A percentile compares a stretch with the other conserved stretches of the same genome.
phyloP scores from a whole-genome alignment of 2,888 invertebrate species.

The Empis stercorea region DNA sequence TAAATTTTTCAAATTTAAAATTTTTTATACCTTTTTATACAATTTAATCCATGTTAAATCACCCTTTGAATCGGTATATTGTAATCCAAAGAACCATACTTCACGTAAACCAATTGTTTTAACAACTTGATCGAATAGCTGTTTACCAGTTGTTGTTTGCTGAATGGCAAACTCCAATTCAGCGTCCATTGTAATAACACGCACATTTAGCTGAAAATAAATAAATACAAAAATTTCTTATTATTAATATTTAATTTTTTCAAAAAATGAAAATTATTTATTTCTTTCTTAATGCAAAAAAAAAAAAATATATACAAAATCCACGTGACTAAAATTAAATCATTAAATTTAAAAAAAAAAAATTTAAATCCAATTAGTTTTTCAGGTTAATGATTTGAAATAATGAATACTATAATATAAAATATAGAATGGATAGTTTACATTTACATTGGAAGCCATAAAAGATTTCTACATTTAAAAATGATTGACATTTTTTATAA shows the following conservation, averaged over 20 bases:
- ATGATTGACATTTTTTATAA: no score
- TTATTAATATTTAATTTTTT: no score
- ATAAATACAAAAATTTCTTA: slow-evolving; percentile 8
- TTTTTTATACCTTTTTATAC: slow-evolving; percentile 81
- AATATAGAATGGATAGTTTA: neutral
- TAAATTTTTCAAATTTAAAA: no score
- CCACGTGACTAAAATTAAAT: no score
- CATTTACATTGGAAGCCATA: neutral
- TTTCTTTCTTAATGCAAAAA: no score
- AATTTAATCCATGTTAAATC: slow-evolving; percentile 98
- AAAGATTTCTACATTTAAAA: no score
- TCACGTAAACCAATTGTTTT: slow-evolving; percentile 98
- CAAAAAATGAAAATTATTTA: no score
- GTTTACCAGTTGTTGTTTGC: slow-evolving; percentile 98
- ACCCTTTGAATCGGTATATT: slow-evolving; percentile 97
- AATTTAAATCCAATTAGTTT: slow-evolving; percentile 29
- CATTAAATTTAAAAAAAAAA: no score
- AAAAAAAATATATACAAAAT: no score
- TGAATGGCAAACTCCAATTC: slow-evolving; percentile 99
- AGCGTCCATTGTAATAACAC: slow-evolving; percentile 99
- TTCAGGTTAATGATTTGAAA: slow-evolving; percentile 28
- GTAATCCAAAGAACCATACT: slow-evolving; percentile 99
- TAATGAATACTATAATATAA: neutral
- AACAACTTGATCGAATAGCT: slow-evolving; percentile 99
- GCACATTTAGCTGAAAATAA: slow-evolving; percentile 82